These are phyloP conservation scores for Osmoderma eremita DNA, from an alignment of 2,888 invertebrate genomes.

Conservation along the genomic window DNA sequence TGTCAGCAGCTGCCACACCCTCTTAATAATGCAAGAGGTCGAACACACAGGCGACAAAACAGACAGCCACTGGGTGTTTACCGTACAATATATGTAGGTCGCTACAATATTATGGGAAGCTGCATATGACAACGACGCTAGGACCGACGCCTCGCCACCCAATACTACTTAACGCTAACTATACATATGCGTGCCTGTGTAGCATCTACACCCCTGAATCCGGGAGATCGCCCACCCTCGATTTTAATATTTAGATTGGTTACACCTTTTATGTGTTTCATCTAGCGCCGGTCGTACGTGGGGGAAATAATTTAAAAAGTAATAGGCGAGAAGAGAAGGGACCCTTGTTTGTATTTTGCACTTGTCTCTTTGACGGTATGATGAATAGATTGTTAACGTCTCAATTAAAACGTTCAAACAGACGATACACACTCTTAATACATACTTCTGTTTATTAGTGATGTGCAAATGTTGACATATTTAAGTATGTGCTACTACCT, in stretches of 20 bases:
- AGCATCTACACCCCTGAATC: constrained; percentile 36
- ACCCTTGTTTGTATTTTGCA: constrained; percentile 65
- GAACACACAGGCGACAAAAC: constrained; percentile 36
- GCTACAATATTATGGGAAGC: constrained; percentile 60
- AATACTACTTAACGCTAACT: no score
- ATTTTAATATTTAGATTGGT: constrained; percentile 66
- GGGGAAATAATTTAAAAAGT: constrained; percentile 63
- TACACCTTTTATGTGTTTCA: constrained; percentile 64
- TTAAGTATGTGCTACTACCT: no score
- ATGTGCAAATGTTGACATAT: no score
- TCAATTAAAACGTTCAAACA: constrained; percentile 40
- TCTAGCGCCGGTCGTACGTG: constrained; percentile 36
- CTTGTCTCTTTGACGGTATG: constrained; percentile 62
- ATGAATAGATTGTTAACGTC: constrained; percentile 51
- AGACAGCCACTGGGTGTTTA: constrained; percentile 39
- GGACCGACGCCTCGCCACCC: neutral
- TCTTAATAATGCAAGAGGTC: constrained; percentile 59
- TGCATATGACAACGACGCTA: constrained; percentile 60
- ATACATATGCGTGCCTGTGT: neutral
- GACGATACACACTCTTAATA: neutral
- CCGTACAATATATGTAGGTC: constrained; percentile 46
- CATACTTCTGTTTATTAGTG: no score
- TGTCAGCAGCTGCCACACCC: constrained; percentile 62
- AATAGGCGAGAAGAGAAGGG: constrained; percentile 54
- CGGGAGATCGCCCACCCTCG: constrained; percentile 48